Evolutionary conservation across 1,140 invertebrate species (phyloP).

Genomic region (Drosophila funebris): DNA sequence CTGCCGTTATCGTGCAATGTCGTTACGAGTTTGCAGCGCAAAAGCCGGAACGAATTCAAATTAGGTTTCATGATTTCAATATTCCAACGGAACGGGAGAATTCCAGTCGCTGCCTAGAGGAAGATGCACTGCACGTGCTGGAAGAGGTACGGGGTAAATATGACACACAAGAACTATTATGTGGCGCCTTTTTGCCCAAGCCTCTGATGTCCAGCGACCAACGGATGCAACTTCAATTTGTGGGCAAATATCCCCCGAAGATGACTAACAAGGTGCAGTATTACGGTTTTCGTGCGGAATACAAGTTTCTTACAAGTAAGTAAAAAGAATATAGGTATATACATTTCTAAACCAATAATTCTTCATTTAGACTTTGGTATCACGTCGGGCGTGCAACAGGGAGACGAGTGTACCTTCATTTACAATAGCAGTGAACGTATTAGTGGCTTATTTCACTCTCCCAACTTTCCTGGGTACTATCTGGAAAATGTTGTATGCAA

Average conservation of each 20-base stretch:
- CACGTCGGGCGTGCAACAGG: slow-evolving; percentile 89
- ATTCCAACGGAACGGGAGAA: slow-evolving; percentile 72
- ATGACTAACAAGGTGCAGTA: slow-evolving; percentile 87
- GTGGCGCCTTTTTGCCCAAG: slow-evolving; percentile 90
- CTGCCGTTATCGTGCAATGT: slow-evolving; percentile 87
- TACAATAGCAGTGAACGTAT: slow-evolving; percentile 91
- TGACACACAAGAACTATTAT: slow-evolving; percentile 89
- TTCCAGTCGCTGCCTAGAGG: slow-evolving; percentile 56
- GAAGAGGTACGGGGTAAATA: slow-evolving; percentile 59
- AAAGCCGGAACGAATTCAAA: slow-evolving; percentile 90
- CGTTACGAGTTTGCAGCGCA: slow-evolving; percentile 93
- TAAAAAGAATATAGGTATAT: neutral
- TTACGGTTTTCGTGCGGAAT: slow-evolving; percentile 93
- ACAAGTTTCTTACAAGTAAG: slow-evolving; percentile 95
- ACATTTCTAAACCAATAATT: neutral
- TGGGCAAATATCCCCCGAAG: slow-evolving; percentile 86
- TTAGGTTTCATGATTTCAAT: slow-evolving; percentile 76
- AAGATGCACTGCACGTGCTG: slow-evolving; percentile 73
- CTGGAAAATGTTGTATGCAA: slow-evolving; percentile 96
- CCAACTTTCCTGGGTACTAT: slow-evolving; percentile 97
- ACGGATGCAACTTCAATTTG: slow-evolving; percentile 92
- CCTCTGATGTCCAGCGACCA: slow-evolving; percentile 96
- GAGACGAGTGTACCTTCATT: slow-evolving; percentile 92
- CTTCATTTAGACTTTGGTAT: slow-evolving; percentile 87
- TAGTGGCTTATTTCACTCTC: slow-evolving; percentile 94